phyloP scores from a whole-genome alignment of 2,113 vertebrate genomes.

The Diadophis punctatus region DNA sequence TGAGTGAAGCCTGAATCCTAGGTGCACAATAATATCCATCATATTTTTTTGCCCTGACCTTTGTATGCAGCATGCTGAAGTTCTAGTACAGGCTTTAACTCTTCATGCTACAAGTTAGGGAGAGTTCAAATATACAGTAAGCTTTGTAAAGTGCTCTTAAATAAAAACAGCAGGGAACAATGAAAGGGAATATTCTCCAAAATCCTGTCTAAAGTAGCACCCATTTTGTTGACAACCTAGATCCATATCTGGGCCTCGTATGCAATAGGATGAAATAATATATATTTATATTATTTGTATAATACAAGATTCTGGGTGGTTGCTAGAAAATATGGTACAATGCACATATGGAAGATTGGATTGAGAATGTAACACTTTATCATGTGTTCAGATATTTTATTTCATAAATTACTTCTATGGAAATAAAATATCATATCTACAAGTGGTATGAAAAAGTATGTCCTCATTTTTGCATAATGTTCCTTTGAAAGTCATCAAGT shows the following conservation, averaged over 20 bases:
- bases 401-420: not conserved
- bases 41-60: not conserved
- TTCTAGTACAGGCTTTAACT: not conserved
- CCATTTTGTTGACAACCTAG: not conserved
- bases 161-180: not conserved
- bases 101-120: not conserved
- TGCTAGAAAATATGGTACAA: not conserved
- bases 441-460: not conserved
- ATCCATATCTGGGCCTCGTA: not conserved
- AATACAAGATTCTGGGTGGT: not conserved
- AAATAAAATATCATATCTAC: not conserved
- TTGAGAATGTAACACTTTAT: not conserved
- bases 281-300: not conserved
- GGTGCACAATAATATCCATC: not conserved
- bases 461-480: not conserved
- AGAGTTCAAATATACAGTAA: not conserved
- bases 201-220: not conserved
- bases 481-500: not conserved
- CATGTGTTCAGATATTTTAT: not conserved
- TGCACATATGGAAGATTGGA: not conserved
- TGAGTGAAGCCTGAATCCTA: not conserved
- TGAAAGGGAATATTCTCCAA: not conserved
- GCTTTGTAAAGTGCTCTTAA: not conserved
- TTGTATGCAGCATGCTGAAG: not conserved
- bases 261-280: not conserved